These are phyloP conservation scores for Elaphurus davidianus DNA, from an alignment of 2,113 vertebrate species.

Conservation along the genomic window DNA sequence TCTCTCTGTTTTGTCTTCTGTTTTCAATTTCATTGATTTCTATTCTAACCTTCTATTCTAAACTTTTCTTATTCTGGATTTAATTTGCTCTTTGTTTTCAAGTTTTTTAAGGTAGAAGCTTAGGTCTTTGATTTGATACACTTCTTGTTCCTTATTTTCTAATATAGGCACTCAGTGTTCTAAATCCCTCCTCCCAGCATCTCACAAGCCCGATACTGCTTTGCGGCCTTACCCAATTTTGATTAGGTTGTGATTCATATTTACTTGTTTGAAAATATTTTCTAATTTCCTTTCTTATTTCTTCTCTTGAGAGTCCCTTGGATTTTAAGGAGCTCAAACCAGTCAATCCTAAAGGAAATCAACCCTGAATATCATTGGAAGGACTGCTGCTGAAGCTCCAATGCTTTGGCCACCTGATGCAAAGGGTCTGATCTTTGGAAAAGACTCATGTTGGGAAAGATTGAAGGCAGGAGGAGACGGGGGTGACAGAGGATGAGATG, in stretches of 20 bases:
- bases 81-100: slow-evolving; percentile 15
- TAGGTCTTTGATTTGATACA: background rate
- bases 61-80: background rate
- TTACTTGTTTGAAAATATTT: slow-evolving; percentile 19
- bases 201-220: background rate
- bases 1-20: slow-evolving; percentile 16
- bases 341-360: background rate
- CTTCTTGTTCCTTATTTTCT: background rate
- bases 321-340: background rate
- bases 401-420: background rate
- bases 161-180: background rate
- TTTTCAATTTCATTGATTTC: slow-evolving; percentile 50
- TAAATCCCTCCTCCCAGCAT: background rate
- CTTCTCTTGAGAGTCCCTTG: background rate
- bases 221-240: background rate
- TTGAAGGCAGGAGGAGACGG: background rate
- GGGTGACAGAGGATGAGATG: background rate
- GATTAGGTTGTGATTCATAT: background rate
- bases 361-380: background rate
- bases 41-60: background rate
- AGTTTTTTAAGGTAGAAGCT: background rate
- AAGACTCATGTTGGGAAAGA: background rate
- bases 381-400: background rate
- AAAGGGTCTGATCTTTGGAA: background rate
- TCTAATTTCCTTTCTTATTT: background rate